Base-by-base conservation (phyloP, 2,113 vertebrate species). In the Greenwoodochromis staneri region DNA sequence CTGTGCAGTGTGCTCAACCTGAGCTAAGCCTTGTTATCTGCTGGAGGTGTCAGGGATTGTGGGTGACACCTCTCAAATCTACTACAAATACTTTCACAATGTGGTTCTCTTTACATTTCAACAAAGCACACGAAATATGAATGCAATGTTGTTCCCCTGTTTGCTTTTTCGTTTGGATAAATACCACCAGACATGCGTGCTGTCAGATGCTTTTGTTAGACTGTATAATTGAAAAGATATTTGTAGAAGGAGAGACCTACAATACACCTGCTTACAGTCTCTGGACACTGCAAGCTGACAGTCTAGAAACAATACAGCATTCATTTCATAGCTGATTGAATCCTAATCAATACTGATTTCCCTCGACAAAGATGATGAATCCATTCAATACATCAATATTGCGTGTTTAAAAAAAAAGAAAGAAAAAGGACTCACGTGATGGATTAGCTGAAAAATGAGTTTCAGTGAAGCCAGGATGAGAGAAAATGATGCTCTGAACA, bases 391-490 rank as follows among this genome's bases (percentile, higher is more conserved):
- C 16, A 83, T 45, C 31, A 83, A 47, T 42, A 83, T n/a, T 73
- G 17, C 24, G 2, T 55, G 27, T 42, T 42, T n/a, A 2, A 34
- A 66, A 27, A 42, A 42, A 84, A 66, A 82, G 9, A 45, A 71
- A 73, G 29, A 31, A 45, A 71, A 57, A 73, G n/a, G 49, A 95
- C 94, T 95, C 82, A 95, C 94, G 5, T 93, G 85, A 11, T 69
- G n/a, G 36, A 13, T 29, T 63, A 45, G 34, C 12, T 59, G 83
- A 51, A 76, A 34, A 51, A 55, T 71, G 78, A 47, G 85, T 80
- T 87, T 73, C 73, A 89, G 49, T 54, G 47, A 85, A 76, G 86
- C 80, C 82, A 42, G 47, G 88, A 78, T 53, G 81, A 84, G 8
- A 82, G 84, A 38, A 71, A 76, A 31, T 9, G 34, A 63, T 31